A percentile compares a stretch with the other conserved stretches of the same genome.
Conservation (phyloP, 2,888 invertebrate genomes). For the Sialis lutaria region DNA sequence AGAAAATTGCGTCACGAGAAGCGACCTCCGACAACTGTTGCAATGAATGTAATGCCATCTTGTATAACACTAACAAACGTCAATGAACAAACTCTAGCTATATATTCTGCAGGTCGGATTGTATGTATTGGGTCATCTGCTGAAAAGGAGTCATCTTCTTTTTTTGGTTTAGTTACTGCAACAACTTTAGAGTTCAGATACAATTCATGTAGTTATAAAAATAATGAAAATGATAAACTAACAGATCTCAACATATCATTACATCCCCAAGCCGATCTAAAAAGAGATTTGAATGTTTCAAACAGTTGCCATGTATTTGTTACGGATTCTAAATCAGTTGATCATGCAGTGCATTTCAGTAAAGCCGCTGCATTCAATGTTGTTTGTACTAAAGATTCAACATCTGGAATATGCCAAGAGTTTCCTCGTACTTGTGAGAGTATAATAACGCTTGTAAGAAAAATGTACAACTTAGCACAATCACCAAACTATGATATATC, state of each 20-base stretch:
- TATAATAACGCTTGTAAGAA: conserved; percentile 51
- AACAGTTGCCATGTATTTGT: conserved; percentile 93
- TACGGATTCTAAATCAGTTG: conserved; percentile 70
- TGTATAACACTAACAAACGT: conserved; percentile 65
- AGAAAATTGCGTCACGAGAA: conserved; percentile 77
- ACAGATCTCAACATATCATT: conserved; percentile 8
- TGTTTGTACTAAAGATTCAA: conserved; percentile 62
- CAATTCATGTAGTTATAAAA: conserved; percentile 12
- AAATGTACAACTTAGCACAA: conserved; percentile 49
- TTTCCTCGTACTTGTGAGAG: conserved; percentile 77
- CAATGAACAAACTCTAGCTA: conserved; percentile 62
- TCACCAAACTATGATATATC: conserved; percentile 11
- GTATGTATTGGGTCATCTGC: conserved; percentile 80
- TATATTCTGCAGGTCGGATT: conserved; percentile 71
- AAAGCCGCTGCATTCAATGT: conserved; percentile 73
- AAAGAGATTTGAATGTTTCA: conserved; percentile 40
- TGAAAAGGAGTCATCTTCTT: conserved; percentile 69
- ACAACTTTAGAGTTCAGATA: conserved; percentile 26
- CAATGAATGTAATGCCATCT: conserved; percentile 69
- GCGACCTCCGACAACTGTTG: conserved; percentile 65
- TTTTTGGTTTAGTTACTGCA: conserved; percentile 84
- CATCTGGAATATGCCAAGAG: conserved; percentile 66
- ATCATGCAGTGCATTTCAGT: conserved; percentile 63
- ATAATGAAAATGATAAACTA: conserved; percentile 8
- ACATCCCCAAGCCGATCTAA: conserved; percentile 10